A percentile compares a stretch with the other conserved stretches of the same genome.
phyloP scores from a whole-genome alignment of 2,888 invertebrate genomes.

The Temnothorax ravouxi region DNA sequence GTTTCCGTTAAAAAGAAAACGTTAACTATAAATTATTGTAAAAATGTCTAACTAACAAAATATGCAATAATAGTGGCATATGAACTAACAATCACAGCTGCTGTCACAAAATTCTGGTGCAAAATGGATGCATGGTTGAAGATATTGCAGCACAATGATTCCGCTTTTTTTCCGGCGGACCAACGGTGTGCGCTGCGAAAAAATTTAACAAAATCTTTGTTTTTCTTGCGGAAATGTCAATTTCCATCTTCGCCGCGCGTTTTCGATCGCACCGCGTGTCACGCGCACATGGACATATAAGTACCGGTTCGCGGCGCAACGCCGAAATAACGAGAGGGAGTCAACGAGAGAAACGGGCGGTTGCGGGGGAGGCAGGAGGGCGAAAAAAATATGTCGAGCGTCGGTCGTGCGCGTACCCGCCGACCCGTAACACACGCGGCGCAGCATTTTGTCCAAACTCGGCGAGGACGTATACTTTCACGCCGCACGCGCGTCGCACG shows the following conservation, averaged over 20 bases:
- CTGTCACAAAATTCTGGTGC: neutral
- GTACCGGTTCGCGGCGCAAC: constrained; percentile 69
- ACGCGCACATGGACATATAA: constrained; percentile 77
- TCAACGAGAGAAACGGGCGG: constrained; percentile 50
- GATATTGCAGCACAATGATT: constrained; percentile 1
- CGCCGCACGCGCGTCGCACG: constrained; percentile 66
- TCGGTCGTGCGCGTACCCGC: neutral
- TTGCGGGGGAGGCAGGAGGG: neutral
- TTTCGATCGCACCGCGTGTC: constrained; percentile 59
- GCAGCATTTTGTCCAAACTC: constrained; percentile 71
- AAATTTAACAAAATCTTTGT: constrained; percentile 1
- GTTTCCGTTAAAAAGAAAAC: neutral
- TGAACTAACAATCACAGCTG: neutral
- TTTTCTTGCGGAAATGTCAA: constrained; percentile 34
- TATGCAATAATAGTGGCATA: neutral
- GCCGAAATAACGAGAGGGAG: constrained; percentile 59
- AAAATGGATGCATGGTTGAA: neutral
- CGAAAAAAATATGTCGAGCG: constrained; percentile 45
- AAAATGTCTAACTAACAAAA: neutral
- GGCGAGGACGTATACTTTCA: constrained; percentile 73
- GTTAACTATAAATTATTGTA: neutral
- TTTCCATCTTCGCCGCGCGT: constrained; percentile 35
- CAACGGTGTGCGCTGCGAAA: neutral
- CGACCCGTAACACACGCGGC: constrained; percentile 1
- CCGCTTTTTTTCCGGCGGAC: neutral